These are phyloP conservation scores for Drosophila anomalata DNA, from an alignment of 2,888 invertebrate species.

Conservation along the genomic window DNA sequence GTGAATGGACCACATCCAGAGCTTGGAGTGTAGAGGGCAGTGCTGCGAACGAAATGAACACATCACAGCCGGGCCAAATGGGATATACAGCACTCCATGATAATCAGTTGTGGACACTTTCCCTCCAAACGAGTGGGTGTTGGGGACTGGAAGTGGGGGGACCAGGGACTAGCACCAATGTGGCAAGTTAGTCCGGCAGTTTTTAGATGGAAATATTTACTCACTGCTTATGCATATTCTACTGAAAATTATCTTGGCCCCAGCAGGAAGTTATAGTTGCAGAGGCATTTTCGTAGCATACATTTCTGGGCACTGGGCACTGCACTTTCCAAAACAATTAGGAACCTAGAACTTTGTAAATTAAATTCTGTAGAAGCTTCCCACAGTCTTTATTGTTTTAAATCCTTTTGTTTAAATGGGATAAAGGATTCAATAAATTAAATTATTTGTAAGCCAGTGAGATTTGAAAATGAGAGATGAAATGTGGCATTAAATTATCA, in stretches of 20 bases:
- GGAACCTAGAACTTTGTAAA: neutral
- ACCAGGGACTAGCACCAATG: neutral
- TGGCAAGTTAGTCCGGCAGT: constrained; percentile 27
- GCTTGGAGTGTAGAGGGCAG: neutral
- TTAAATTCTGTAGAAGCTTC: constrained; percentile 3
- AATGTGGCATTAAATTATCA: neutral
- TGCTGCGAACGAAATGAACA: constrained; percentile 36
- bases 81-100: constrained; percentile 42
- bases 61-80: constrained; percentile 43
- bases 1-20: constrained; percentile 1
- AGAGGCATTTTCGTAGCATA: constrained; percentile 9
- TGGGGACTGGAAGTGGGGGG: neutral
- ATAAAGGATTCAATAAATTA: neutral
- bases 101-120: constrained; percentile 51
- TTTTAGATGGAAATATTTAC: constrained; percentile 39
- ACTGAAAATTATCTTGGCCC: constrained; percentile 27
- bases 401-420: neutral
- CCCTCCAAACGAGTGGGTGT: constrained; percentile 3
- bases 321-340: constrained; percentile 10
- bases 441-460: neutral
- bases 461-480: neutral
- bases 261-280: constrained; percentile 27
- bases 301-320: neutral
- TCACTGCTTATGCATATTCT: constrained; percentile 39
- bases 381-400: neutral